Percentiles rank a stretch among this genome's conserved stretches.
phyloP scores from a whole-genome alignment of 2,888 invertebrate genomes.

The Leptopilina myrica region DNA sequence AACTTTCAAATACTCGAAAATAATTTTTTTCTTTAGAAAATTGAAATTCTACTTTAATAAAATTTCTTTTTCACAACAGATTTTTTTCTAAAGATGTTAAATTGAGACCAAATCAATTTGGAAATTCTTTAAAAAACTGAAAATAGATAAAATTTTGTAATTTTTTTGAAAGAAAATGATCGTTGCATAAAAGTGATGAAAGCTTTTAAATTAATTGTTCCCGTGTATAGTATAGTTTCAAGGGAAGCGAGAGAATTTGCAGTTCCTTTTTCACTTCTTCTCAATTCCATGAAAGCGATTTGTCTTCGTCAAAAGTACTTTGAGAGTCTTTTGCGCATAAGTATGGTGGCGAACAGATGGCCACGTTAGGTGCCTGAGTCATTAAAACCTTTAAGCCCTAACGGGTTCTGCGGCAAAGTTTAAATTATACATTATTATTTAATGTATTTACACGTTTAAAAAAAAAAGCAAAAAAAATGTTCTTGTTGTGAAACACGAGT shows the following conservation, averaged over 20 bases:
- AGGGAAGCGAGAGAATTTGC: neutral
- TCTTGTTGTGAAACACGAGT: too few species aligned
- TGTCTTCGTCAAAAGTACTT: slow-evolving; percentile 24
- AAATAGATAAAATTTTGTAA: too few species aligned
- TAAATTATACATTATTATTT: neutral
- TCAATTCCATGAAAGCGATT: slow-evolving; percentile 34
- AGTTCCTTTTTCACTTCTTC: slow-evolving; percentile 22
- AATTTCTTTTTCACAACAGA: too few species aligned
- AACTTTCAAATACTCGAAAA: too few species aligned
- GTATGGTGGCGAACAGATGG: slow-evolving; percentile 30
- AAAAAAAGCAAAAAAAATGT: neutral
- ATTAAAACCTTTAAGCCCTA: slow-evolving; percentile 29
- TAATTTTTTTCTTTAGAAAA: too few species aligned
- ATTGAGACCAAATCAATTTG: too few species aligned
- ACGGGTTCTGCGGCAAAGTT: slow-evolving; percentile 6
- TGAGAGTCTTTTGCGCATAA: slow-evolving; percentile 31
- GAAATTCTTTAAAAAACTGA: too few species aligned
- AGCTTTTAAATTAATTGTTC: too few species aligned
- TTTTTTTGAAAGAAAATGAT: too few species aligned
- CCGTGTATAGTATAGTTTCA: neutral
- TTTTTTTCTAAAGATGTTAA: too few species aligned
- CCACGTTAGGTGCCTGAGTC: slow-evolving; percentile 8
- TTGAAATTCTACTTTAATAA: too few species aligned
- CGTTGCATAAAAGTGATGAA: too few species aligned
- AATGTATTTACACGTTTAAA: neutral